Conservation (phyloP, 2,797 vertebrate genomes). For the Centroberyx gerrardi region DNA sequence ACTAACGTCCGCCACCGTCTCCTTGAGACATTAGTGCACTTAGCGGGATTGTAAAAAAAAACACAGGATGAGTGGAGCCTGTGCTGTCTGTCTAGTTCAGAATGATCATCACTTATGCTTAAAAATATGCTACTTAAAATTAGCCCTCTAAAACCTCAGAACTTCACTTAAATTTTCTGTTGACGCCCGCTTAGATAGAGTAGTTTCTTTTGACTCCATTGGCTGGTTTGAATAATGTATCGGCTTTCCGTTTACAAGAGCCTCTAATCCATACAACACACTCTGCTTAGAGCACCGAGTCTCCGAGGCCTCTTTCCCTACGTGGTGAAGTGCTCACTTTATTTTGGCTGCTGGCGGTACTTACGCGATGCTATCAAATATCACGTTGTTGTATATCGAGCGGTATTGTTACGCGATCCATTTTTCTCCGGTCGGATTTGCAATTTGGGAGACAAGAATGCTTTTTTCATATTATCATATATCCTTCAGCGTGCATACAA, state of each 20-base stretch:
- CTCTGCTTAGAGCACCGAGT: constrained; percentile 22
- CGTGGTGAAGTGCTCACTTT: constrained; percentile 51
- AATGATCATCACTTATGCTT: constrained; percentile 54
- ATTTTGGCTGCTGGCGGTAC: constrained; percentile 56
- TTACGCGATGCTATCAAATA: constrained; percentile 59
- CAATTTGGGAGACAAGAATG: constrained; percentile 28
- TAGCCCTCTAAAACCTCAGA: constrained; percentile 15
- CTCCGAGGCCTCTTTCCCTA: constrained; percentile 21
- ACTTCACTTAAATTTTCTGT: constrained; percentile 26
- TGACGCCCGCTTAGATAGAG: constrained; percentile 44
- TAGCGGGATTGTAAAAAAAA: constrained; percentile 55
- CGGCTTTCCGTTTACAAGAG: constrained; percentile 51
- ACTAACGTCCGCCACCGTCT: constrained; percentile 34
- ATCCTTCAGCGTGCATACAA: constrained; percentile 47
- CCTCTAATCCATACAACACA: constrained; percentile 51
- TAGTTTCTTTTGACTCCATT: constrained; percentile 41
- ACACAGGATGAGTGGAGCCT: constrained; percentile 28
- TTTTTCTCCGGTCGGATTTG: constrained; percentile 42
- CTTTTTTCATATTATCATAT: constrained; percentile 8
- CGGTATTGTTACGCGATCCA: constrained; percentile 36
- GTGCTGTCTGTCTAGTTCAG: constrained; percentile 27
- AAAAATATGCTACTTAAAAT: constrained; percentile 53
- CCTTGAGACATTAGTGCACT: constrained; percentile 62
- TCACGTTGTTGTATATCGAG: constrained; percentile 56
- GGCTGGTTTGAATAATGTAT: constrained; percentile 60